A percentile compares a stretch with the other conserved stretches of the same genome.
These are phyloP conservation scores for Polymixis flavicincta DNA, from an alignment of 2,888 invertebrate species.

Conservation along the genomic window DNA sequence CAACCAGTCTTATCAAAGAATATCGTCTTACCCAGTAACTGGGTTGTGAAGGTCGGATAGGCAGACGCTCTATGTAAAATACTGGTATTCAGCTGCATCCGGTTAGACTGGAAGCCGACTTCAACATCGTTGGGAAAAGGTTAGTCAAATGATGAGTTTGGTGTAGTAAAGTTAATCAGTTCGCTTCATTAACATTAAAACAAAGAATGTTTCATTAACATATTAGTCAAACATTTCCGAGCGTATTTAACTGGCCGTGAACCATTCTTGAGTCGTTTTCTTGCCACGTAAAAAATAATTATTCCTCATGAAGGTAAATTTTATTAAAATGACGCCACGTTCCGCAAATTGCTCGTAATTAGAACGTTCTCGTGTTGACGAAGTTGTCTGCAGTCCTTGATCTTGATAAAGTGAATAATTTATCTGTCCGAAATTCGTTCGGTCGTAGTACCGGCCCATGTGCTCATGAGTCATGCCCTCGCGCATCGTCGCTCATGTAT, in stretches of 20 bases:
- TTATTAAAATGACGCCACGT: constrained; percentile 53
- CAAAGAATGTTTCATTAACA: constrained; percentile 26
- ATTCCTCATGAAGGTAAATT: constrained; percentile 37
- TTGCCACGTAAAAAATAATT: constrained; percentile 31
- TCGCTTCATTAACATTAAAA: constrained; percentile 37
- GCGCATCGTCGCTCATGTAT: constrained; percentile 65
- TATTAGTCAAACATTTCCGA: constrained; percentile 22
- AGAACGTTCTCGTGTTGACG: constrained; percentile 59
- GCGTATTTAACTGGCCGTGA: constrained; percentile 21
- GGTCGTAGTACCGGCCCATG: constrained; percentile 66
- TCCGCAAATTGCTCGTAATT: constrained; percentile 63
- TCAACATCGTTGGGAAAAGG: too few relatives aligned
- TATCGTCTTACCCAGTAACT: too few relatives aligned
- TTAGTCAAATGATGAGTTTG: neutral
- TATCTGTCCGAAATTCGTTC: constrained; percentile 70
- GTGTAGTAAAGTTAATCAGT: constrained; percentile 20
- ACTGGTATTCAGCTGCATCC: too few relatives aligned
- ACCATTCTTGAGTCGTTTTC: constrained; percentile 25
- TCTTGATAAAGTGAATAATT: constrained; percentile 68
- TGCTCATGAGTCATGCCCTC: constrained; percentile 74
- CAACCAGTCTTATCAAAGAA: too few relatives aligned
- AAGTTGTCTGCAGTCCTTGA: constrained; percentile 61
- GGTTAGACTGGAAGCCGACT: too few relatives aligned
- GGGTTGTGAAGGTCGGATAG: too few relatives aligned
- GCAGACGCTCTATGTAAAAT: too few relatives aligned